Evolutionary conservation across 35 echinoderm and acorn worm species (phyloP), one percentile per base, ranked within the genome.

Genomic region (Patiria miniata): DNA sequence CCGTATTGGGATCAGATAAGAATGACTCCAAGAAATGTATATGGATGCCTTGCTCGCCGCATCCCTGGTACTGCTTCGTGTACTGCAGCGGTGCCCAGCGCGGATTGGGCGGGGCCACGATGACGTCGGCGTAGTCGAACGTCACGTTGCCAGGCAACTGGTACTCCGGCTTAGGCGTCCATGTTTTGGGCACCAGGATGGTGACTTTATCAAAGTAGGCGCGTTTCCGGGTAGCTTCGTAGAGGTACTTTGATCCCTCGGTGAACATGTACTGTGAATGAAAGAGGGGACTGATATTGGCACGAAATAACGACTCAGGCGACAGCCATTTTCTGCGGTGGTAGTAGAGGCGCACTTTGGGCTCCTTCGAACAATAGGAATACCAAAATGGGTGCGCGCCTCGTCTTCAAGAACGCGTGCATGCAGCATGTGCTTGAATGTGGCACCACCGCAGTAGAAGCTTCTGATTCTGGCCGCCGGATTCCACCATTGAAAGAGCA

Each of bases 71-170:
- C 51, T 97, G 94, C 68, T 92, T 86, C 52, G 86, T 85, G 82
- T 93, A 90, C 36, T 90, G 90, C 1, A 85, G 78, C 34, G 93
- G 93, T 0, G 84, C 88, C 82, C 81, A 95, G 15, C 84, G 83
- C 10, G 88, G 93, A 68, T 90, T 90, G 22, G 85, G 58, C 77
- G 86, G 61, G 3, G 81, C 87, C 15, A 97, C 81, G 37, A 93
- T 90, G 58, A 97, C 87, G 81, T 97, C 90, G 52, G 94, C 94
- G 7, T 83, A 59, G 29, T 97, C 94, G 61, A 93, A 97, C 7
- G 86, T 93, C 16, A 85, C 51, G 60, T 85, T 86, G 47, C 73
- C 82, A 3, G 90, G 73, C 8, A 83, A 68, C 6, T 36, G 37
- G 40, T 84, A 93, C 38, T 78, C 87, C 2, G 26, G 58, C 26